phyloP scores from a whole-genome alignment of 2,888 invertebrate genomes.

The Andrena flavipes region DNA sequence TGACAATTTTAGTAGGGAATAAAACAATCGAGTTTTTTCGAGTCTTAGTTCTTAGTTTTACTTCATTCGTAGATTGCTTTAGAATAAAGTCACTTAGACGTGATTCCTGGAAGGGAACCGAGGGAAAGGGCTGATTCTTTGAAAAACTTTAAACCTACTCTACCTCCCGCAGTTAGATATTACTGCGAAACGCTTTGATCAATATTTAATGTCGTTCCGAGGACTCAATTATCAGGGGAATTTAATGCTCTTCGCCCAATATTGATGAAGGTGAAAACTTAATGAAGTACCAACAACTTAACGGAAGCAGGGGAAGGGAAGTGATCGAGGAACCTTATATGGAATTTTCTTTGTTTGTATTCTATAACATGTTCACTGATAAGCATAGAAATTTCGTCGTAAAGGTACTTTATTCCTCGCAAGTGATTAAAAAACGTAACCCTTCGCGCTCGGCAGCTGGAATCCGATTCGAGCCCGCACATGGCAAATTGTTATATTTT shows the following conservation, averaged over 20 bases:
- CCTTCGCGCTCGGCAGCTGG: background rate
- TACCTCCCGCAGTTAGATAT: too few relatives aligned
- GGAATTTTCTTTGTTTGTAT: slow-evolving; percentile 13
- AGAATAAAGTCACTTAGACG: too few relatives aligned
- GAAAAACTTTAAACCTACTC: too few relatives aligned
- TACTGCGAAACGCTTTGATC: too few relatives aligned
- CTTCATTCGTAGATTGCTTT: too few relatives aligned
- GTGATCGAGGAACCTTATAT: background rate
- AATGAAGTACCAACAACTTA: background rate
- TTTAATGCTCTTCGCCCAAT: background rate
- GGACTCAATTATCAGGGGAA: too few relatives aligned
- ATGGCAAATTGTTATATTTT: background rate
- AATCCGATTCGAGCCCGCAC: background rate
- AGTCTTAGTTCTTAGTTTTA: too few relatives aligned
- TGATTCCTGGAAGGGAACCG: too few relatives aligned
- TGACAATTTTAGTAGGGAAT: too few relatives aligned
- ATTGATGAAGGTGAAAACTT: background rate
- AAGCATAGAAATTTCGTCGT: slow-evolving; percentile 1
- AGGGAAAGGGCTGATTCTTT: too few relatives aligned
- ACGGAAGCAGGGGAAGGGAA: background rate
- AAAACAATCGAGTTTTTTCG: too few relatives aligned
- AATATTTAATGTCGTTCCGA: too few relatives aligned
- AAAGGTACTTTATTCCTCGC: slow-evolving; percentile 5
- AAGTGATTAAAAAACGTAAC: slow-evolving; percentile 8
- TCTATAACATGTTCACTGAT: slow-evolving; percentile 1